Evolutionary conservation across 2,888 invertebrate genomes (phyloP).

Genomic region (Germaria angustata): DNA sequence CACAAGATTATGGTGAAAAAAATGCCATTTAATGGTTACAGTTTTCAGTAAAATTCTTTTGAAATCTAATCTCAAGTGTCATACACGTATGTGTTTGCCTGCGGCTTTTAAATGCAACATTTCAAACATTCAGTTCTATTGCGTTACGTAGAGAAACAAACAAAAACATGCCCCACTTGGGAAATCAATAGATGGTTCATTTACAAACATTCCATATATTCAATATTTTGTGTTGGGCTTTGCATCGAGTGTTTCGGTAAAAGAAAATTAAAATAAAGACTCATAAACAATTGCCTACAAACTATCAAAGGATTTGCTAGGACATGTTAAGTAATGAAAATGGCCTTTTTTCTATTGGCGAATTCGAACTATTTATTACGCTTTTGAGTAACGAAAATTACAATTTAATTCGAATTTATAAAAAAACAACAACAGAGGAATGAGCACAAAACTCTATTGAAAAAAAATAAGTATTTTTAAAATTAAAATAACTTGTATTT

Average conservation of each 20-base stretch:
- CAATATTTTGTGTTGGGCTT: not conserved
- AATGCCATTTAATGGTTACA: too few relatives aligned
- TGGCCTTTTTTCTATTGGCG: slow-evolving; percentile 10
- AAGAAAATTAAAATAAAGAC: not conserved
- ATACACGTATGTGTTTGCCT: not conserved
- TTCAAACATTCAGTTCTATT: not conserved
- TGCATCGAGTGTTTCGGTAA: not conserved
- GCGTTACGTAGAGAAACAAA: not conserved
- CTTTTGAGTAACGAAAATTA: not conserved
- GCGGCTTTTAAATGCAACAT: slow-evolving; percentile 11
- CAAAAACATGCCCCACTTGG: slow-evolving; percentile 15
- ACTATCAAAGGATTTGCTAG: slow-evolving; percentile 37
- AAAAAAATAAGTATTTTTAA: too few relatives aligned
- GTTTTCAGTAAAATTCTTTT: too few relatives aligned
- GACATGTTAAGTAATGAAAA: not conserved
- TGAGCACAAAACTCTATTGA: not conserved
- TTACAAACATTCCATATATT: slow-evolving; percentile 14
- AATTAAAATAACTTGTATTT: too few relatives aligned
- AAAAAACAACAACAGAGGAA: not conserved
- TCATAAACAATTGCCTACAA: slow-evolving; percentile 1
- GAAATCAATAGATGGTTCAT: slow-evolving; percentile 46
- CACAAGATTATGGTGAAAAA: too few relatives aligned
- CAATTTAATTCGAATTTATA: not conserved
- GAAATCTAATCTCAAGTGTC: too few relatives aligned
- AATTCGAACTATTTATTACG: slow-evolving; percentile 15